These are phyloP conservation scores for Silurus glanis DNA, from an alignment of 2,113 vertebrate species.

Conservation along the genomic window DNA sequence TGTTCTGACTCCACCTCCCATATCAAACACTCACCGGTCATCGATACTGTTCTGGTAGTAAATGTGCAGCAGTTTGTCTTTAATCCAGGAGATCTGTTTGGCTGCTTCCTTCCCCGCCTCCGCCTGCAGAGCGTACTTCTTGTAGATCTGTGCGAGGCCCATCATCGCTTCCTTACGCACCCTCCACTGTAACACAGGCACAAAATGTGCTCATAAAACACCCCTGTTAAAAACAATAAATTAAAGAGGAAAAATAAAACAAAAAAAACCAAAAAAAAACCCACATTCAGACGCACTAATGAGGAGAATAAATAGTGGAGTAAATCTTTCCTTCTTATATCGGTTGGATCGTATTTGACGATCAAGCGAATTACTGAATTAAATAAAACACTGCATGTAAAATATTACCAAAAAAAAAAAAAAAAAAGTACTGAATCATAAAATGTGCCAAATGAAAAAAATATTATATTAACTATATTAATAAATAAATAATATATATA, in stretches of 20 bases:
- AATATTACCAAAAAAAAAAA: no score
- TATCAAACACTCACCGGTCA: constrained; percentile 80
- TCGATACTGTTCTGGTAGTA: constrained; percentile 99
- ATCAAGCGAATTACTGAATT: no score
- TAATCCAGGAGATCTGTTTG: constrained; percentile 98
- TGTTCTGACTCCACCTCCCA: background rate
- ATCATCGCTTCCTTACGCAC: constrained; percentile 99
- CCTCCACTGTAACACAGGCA: constrained; percentile 81
- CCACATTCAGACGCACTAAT: background rate
- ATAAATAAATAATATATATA: no score
- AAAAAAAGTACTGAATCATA: no score
- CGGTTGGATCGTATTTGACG: no score
- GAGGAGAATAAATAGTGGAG: background rate
- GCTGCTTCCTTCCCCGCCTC: constrained; percentile 96
- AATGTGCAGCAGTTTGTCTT: constrained; percentile 97
- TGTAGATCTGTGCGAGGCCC: constrained; percentile 97
- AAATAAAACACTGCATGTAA: no score
- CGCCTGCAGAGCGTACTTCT: constrained; percentile 93
- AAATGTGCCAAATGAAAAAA: no score
- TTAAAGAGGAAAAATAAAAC: no score
- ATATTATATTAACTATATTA: no score
- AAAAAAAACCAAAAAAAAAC: no score
- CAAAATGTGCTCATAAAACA: background rate
- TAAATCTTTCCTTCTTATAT: background rate
- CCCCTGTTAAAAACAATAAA: background rate